Evolutionary conservation across 2,113 vertebrate species (phyloP), one percentile per base, ranked within the genome.

Genomic region (Hippolais icterina): DNA sequence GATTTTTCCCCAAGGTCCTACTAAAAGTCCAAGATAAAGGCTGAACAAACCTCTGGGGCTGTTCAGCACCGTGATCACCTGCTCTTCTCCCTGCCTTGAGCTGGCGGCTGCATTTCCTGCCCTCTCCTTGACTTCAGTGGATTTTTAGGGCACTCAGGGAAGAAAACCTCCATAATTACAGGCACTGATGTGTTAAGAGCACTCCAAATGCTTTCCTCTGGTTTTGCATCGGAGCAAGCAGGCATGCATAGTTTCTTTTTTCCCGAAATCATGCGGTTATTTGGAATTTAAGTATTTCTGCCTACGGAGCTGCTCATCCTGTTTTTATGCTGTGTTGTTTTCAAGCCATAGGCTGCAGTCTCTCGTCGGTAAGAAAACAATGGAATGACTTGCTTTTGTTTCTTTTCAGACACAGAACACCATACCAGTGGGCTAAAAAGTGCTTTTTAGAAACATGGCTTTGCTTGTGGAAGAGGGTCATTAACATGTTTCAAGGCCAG

Each of bases 251-350:
- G 91, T 27, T 87, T 88, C 19, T 72, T 78, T 85, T 83, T 81
- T 33, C 29, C 66, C 75, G 74, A 53, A 91, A 85, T 75, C 76
- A 31, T 25, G 71, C 1, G 46, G 93, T 82, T 93, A 66, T 87
- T 60, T 87, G 86, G 92, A 94, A 95, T 83, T 87, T 41, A 47
- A 78, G 85, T 78, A 83, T 75, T 95, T 88, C 88, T 95, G 82
- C 91, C 77, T 74, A 49, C 9, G 2, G 94, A 84, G 84, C 59
- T 57, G 52, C 75, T 87, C 6, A 3, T 74, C 69, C 77, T 83
- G 64, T 4, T 74, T 75, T 84, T 31, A 33, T 63, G 44, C 70
- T 20, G 16, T 47, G 78, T 33, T 87, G 70, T 37, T 83, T 77
- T 52, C 24, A 60, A 97, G 75, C 90, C 84, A 57, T 64, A 80